Conservation (phyloP, 1,140 invertebrate genomes). For the Cylas formicarius region DNA sequence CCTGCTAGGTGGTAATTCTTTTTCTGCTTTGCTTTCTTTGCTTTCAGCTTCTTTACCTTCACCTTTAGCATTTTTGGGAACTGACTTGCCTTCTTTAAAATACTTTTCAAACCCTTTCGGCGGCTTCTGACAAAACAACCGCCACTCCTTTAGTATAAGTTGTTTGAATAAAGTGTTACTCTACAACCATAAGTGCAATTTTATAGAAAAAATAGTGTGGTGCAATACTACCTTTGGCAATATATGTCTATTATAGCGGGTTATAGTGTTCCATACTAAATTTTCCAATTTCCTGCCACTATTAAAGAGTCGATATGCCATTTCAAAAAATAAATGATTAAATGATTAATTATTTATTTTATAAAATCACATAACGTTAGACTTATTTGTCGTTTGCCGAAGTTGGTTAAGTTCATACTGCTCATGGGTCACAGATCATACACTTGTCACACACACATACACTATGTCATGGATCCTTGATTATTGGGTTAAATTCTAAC, state of each 20-base stretch:
- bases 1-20: constrained; percentile 38
- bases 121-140: constrained; percentile 59
- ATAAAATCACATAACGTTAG: constrained; percentile 23
- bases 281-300: constrained; percentile 40
- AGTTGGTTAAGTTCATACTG: too few species aligned
- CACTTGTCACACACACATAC: too few species aligned
- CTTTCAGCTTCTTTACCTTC: constrained; percentile 41
- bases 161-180: constrained; percentile 37
- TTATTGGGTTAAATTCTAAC: too few species aligned
- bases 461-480: too few species aligned
- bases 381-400: too few species aligned
- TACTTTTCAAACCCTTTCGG: constrained; percentile 92
- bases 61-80: constrained; percentile 29
- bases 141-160: constrained; percentile 47
- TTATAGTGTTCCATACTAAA: constrained; percentile 37
- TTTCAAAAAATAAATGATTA: constrained; percentile 21
- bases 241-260: constrained; percentile 29
- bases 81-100: constrained; percentile 49
- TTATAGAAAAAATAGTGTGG: constrained; percentile 18
- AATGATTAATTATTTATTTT: background rate
- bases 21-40: constrained; percentile 36
- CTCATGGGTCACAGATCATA: too few species aligned
- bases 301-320: constrained; percentile 41
- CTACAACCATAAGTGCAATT: constrained; percentile 24
- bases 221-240: constrained; percentile 28